Evolutionary conservation across 1,140 invertebrate species (phyloP).

Genomic region (Gryon sp.): DNA sequence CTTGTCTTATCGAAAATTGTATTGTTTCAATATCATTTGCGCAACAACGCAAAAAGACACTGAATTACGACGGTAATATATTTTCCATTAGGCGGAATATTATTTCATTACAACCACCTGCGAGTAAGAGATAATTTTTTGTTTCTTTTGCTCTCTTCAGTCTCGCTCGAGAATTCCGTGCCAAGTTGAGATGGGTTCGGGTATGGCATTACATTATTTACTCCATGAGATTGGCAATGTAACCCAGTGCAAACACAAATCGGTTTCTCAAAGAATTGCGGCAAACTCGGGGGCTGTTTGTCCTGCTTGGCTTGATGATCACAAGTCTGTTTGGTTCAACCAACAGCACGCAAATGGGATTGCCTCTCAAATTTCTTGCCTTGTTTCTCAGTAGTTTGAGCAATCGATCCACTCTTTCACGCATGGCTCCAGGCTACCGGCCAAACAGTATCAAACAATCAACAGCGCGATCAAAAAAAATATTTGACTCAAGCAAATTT

Average conservation of each 20-base stretch:
- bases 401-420: constrained; percentile 38
- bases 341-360: constrained; percentile 69
- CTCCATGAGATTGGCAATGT: constrained; percentile 64
- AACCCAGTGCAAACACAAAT: constrained; percentile 56
- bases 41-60: neutral
- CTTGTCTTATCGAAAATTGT: too few species aligned
- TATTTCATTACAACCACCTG: constrained; percentile 46
- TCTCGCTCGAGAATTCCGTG: too few species aligned
- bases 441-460: constrained; percentile 27
- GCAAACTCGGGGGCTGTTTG: constrained; percentile 42
- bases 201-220: constrained; percentile 66
- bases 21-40: too few species aligned
- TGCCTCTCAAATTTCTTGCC: constrained; percentile 68
- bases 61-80: constrained; percentile 18
- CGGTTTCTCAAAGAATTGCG: constrained; percentile 65
- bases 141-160: neutral
- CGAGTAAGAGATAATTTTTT: constrained; percentile 26
- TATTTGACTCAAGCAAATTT: neutral
- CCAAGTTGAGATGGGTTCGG: constrained; percentile 2
- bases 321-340: constrained; percentile 31
- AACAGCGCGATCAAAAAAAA: constrained; percentile 10
- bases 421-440: constrained; percentile 21
- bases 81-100: constrained; percentile 40
- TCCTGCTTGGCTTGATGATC: constrained; percentile 36
- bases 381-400: constrained; percentile 33